Evolutionary conservation across 2,113 vertebrate species (phyloP), one percentile per base, ranked within the genome.

Genomic region (Mesitornis unicolor): DNA sequence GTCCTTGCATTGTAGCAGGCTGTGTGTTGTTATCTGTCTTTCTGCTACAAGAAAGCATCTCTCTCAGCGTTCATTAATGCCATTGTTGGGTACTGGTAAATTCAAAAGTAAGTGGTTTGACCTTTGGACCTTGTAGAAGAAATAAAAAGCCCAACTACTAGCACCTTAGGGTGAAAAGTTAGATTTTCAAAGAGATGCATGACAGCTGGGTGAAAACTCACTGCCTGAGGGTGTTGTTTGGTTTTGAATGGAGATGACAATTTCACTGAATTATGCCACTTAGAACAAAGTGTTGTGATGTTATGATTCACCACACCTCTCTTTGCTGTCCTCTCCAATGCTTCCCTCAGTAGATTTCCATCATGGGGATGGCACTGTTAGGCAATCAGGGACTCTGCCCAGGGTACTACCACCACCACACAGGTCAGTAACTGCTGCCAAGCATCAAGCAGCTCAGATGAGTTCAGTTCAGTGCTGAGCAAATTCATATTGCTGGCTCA

Each of bases 361-460:
- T 71, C 26, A 42, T 16, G 33, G 19, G 25, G 11, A 24, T 69
- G 53, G 3, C 31, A 64, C 25, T 79, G 7, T n/a, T 26, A 60
- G n/a, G 38, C 28, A 67, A 9, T 3, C 31, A 80, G 31, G 31
- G 15, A 90, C 5, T 6, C 21, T 40, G 10, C 8, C 17, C 59
- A 77, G 64, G 19, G 20, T 26, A 21, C 17, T 26, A 21, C 17
- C 45, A 36, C 31, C 14, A 29, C 20, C 7, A 8, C 40, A 65
- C 6, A 53, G 42, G 40, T 2, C 48, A 77, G 6, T 42, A 38
- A 19, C 5, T 53, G 15, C 77, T 63, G 33, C 38, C 0, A 0
- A 10, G 19, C 25, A 56, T 26, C 16, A 28, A 7, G 19, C 1
- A 6, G 43, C 14, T 68, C 29, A 47, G 14, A 36, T 22, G 13